Percentiles rank a stretch among this genome's conserved stretches.
phyloP scores from a whole-genome alignment of 2,797 vertebrate genomes.

The Scarus forsteni region DNA sequence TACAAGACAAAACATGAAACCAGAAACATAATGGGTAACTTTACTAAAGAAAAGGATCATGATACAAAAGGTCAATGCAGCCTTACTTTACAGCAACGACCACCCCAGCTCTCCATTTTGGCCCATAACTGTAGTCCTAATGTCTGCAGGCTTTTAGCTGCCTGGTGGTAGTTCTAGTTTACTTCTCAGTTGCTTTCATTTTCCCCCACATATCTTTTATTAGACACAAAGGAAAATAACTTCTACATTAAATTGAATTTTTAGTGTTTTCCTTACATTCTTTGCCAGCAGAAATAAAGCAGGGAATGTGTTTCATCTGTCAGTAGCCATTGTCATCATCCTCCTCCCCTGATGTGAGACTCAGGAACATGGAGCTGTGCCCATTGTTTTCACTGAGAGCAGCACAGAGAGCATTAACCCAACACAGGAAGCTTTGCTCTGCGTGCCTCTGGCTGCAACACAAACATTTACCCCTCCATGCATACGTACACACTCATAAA shows the following conservation, averaged over 20 bases:
- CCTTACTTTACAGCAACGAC: too few relatives aligned
- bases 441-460: constrained; percentile 42
- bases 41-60: too few relatives aligned
- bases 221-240: constrained; percentile 3
- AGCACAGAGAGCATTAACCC: constrained; percentile 34
- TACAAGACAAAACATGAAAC: too few relatives aligned
- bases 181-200: background rate
- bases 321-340: constrained; percentile 49
- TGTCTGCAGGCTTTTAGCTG: too few relatives aligned
- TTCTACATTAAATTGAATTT: constrained; percentile 20
- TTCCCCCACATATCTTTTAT: constrained; percentile 15
- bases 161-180: too few relatives aligned
- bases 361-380: constrained; percentile 49
- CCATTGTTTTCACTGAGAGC: constrained; percentile 59
- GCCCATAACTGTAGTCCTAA: too few relatives aligned
- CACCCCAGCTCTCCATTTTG: too few relatives aligned
- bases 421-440: constrained; percentile 51
- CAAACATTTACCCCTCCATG: constrained; percentile 31
- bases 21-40: too few relatives aligned
- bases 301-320: constrained; percentile 58
- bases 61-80: too few relatives aligned
- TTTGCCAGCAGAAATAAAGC: constrained; percentile 35
- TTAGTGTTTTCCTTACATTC: background rate
- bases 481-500: background rate
- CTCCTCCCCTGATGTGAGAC: constrained; percentile 31